Base-by-base conservation (phyloP, 1,140 invertebrate genomes). In the Lysiphlebus fabarum region DNA sequence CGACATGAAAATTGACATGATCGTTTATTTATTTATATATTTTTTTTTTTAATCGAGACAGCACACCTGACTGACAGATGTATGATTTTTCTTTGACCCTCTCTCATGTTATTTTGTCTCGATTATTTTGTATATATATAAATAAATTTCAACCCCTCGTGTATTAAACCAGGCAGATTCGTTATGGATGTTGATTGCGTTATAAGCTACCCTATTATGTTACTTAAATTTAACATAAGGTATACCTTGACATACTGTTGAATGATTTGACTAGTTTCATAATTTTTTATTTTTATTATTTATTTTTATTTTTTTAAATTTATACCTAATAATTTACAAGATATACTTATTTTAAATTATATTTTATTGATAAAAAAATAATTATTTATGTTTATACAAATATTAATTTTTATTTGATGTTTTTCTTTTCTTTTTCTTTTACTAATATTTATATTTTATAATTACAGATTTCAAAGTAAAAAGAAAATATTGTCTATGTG, bases 1-100 rank as follows among this genome's bases (percentile, higher is more conserved):
- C 4, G 4, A 26, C 17, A n/a, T 26, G 4, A 26, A 26, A 0
- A 26, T 26, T 26, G 17, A 26, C 17, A 4, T 4, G 17, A 26
- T 26, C 17, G 4, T 26, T 26, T 17, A 17, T 17, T 26, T 26
- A 1, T 26, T 26, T 26, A 26, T 26, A n/a, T n/a, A n/a, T 26
- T 26, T 26, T 26, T 26, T 26, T 26, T 2, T 26, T 26, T 26
- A 2, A 26, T 26, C 17, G 17, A 26, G 17, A 26, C 17, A 26
- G 17, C 17, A 26, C 67, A 69, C 59, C 67, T 69, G 67, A 66
- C 66, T 54, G 53, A 63, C 67, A 69, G 64, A 62, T 69, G 67
- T 63, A 45, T 53, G 55, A 49, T 43, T 61, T 63, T 36, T 34
- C 26, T 44, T 37, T 47, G 34, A 7, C 33, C 38, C 8, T 47